Evolutionary conservation across 2,797 vertebrate species (phyloP).

Genomic region (Kryptopterus vitreolus): DNA sequence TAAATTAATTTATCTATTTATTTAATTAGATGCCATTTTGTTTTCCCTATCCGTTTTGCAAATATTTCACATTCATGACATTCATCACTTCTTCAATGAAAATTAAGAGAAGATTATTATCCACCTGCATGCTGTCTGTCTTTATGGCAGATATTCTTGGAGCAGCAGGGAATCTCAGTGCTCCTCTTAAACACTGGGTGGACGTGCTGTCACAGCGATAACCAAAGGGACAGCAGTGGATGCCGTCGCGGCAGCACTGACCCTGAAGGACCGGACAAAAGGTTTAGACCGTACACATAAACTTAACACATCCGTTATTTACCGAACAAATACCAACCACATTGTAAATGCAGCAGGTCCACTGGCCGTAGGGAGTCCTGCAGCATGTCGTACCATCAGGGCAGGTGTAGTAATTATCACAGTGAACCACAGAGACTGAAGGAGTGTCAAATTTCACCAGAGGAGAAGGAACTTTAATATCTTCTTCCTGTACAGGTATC

Average conservation of each 20-base stretch:
- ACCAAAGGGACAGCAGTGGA: constrained; percentile 67
- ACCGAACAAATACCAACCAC: too few species aligned
- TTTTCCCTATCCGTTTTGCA: too few species aligned
- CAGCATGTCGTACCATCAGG: too few species aligned
- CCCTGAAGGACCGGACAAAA: constrained; percentile 54
- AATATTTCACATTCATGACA: too few species aligned
- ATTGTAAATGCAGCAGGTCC: too few species aligned
- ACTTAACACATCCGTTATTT: neutral
- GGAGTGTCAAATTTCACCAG: constrained; percentile 23
- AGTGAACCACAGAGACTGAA: neutral
- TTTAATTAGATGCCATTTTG: too few species aligned
- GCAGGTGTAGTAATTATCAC: neutral
- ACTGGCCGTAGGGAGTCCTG: too few species aligned
- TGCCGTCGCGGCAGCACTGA: constrained; percentile 66
- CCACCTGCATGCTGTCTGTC: constrained; percentile 45
- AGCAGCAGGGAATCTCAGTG: constrained; percentile 52
- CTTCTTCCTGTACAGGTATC: constrained; percentile 35
- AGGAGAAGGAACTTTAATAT: neutral
- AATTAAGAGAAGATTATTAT: too few species aligned
- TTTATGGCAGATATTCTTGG: constrained; percentile 31
- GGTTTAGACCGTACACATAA: neutral
- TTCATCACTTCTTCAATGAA: too few species aligned
- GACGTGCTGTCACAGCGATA: constrained; percentile 63
- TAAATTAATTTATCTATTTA: too few species aligned
- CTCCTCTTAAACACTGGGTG: constrained; percentile 53